Conservation (phyloP, 2,113 vertebrate genomes). For the Taxidea taxus region DNA sequence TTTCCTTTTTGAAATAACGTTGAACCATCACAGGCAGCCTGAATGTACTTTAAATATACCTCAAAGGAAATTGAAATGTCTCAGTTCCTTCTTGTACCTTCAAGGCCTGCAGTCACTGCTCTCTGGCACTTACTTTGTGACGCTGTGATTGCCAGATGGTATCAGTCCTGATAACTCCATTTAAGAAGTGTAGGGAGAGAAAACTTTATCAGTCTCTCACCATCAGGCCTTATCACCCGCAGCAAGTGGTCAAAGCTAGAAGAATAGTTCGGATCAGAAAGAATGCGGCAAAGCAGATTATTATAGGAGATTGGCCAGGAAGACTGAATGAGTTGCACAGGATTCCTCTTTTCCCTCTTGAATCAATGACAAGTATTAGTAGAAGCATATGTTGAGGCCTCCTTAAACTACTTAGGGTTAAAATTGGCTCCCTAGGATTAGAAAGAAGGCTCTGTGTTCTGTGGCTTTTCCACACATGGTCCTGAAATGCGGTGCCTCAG, state of each 20-base stretch:
- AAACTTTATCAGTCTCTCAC: slow-evolving; percentile 48
- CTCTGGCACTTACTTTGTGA: slow-evolving; percentile 40
- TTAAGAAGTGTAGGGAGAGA: slow-evolving; percentile 44
- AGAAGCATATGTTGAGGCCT: not conserved
- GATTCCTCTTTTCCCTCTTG: not conserved
- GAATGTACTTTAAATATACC: not conserved
- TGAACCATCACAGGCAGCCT: not conserved
- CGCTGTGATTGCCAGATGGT: slow-evolving; percentile 42
- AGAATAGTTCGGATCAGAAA: not conserved
- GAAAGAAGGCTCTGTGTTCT: not conserved
- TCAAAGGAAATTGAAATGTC: not conserved
- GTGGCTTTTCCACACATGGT: not conserved
- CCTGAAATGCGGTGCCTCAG: fast-evolving
- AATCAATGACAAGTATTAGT: not conserved
- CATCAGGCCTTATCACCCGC: slow-evolving; percentile 38
- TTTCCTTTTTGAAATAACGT: slow-evolving; percentile 46
- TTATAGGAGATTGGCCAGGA: not conserved
- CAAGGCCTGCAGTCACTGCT: not conserved
- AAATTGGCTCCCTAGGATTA: not conserved
- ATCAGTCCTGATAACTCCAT: slow-evolving; percentile 44
- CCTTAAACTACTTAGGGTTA: not conserved
- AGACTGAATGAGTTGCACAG: not conserved
- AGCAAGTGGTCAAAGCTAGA: slow-evolving; percentile 40
- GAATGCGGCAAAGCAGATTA: not conserved
- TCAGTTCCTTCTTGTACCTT: not conserved